phyloP scores from a whole-genome alignment of 2,888 invertebrate genomes.

The Chamaedrilus cognettii region DNA sequence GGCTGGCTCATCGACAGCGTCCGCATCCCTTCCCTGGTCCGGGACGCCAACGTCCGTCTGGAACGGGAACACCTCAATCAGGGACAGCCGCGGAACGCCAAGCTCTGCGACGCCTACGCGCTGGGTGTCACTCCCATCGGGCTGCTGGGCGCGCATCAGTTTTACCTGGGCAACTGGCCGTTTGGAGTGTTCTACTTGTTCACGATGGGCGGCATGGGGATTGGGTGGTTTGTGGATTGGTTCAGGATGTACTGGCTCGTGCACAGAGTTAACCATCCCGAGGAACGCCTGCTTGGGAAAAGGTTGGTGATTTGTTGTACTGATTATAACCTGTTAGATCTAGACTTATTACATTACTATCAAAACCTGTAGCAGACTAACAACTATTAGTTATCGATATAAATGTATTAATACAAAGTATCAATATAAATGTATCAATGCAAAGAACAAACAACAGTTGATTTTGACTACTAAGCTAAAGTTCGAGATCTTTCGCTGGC shows the following conservation, averaged over 20 bases:
- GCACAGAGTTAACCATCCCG: conserved; percentile 19
- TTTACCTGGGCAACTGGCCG: conserved; percentile 16
- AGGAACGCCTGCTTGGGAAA: neutral
- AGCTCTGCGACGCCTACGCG: conserved; percentile 3
- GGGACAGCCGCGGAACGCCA: neutral
- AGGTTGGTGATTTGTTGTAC: conserved; percentile 4
- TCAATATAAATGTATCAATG: too few relatives aligned
- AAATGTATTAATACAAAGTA: too few relatives aligned
- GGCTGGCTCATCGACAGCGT: conserved; percentile 13
- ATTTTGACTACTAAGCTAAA: too few relatives aligned
- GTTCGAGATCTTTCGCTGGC: too few relatives aligned
- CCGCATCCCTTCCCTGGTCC: conserved; percentile 10
- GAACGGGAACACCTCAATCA: neutral
- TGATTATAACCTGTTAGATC: too few relatives aligned
- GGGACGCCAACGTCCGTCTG: conserved; percentile 6
- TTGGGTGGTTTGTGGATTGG: conserved; percentile 23
- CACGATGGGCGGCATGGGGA: conserved; percentile 19
- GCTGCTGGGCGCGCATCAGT: conserved; percentile 21
- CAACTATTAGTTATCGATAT: too few relatives aligned
- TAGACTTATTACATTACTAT: too few relatives aligned
- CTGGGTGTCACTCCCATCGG: conserved; percentile 11
- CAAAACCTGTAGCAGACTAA: too few relatives aligned
- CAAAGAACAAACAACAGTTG: too few relatives aligned
- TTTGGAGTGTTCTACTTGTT: conserved; percentile 19
- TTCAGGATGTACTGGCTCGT: conserved; percentile 19